Base-by-base conservation (phyloP, 2,888 invertebrate genomes). In the Eurytoma californica region DNA sequence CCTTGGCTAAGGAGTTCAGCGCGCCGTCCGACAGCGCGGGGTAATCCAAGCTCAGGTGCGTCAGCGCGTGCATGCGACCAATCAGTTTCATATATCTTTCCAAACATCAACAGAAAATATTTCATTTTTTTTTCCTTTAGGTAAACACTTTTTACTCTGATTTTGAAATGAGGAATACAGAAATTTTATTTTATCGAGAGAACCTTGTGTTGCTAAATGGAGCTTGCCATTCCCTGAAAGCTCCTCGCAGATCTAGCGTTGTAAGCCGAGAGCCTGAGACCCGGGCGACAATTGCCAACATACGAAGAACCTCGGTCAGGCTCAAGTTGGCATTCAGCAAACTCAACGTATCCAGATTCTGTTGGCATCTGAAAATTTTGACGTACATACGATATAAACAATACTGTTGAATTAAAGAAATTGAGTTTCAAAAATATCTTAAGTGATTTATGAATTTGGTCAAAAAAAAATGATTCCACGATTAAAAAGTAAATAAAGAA, bases 261-360 rank as follows among this genome's bases (percentile, higher is more conserved):
- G 84, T 85, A n/a, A 92, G 84, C 4, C 86, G 86, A 3, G 88
- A 82, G 20, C 88, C 87, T 9, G 89, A 90, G 65, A 87, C 85
- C 74, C 88, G 86, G 39, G 84, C 84, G 30, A 90, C 90, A 2
- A 91, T 89, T n/a, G 89, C 86, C 53, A 92, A 84, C 70, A 92
- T 84, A 75, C 90, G 89, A 58, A 91, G 82, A 76, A 90, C 91
- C 80, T 92, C 91, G 65, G 86, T 86, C 74, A 91, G 89, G 7
- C 90, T 89, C 47, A 92, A 86, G 84, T 91, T 91, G 13, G 91
- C 90, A 79, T 92, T 92, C 49, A 89, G 84, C 68, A 92, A 87
- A 80, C 90, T 90, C 47, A 92, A 83, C 7, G 84, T 88, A 77
- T 88, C 87, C 60, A 92, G 85, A 80, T 88, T 88, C 51, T 85